Percentiles rank a stretch among this genome's conserved stretches.
phyloP scores from a whole-genome alignment of 2,113 vertebrate genomes.

The Dicerorhinus sumatrensis region DNA sequence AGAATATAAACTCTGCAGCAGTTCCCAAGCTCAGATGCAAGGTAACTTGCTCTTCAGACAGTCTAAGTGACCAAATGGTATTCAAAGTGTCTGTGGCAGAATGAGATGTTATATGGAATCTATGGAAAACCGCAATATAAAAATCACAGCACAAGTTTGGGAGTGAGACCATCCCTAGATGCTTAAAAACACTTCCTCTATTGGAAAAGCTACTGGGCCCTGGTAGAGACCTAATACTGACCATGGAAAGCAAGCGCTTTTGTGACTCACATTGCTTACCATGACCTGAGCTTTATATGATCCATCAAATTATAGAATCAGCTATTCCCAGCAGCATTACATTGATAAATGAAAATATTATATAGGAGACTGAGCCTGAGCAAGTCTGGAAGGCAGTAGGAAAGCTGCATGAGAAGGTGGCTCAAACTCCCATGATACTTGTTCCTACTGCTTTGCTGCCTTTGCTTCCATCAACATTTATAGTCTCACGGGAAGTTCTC shows the following conservation, averaged over 20 bases:
- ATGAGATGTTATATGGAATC: neutral
- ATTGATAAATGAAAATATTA: neutral
- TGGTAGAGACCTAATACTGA: neutral
- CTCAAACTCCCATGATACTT: neutral
- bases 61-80: neutral
- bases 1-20: neutral
- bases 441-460: neutral
- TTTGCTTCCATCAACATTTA: neutral
- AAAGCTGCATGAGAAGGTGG: neutral
- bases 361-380: neutral
- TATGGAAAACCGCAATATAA: neutral
- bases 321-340: no score
- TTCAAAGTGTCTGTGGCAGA: neutral
- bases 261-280: neutral
- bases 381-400: neutral
- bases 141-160: no score
- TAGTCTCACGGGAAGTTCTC: neutral
- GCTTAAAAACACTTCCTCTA: neutral
- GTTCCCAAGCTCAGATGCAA: neutral
- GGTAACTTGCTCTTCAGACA: neutral
- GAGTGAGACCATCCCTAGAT: no score
- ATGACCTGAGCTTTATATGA: neutral
- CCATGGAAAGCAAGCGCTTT: neutral
- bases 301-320: neutral
- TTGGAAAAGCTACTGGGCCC: neutral